phyloP scores from a whole-genome alignment of 2,797 vertebrate genomes.

The Orestias chungarensis region DNA sequence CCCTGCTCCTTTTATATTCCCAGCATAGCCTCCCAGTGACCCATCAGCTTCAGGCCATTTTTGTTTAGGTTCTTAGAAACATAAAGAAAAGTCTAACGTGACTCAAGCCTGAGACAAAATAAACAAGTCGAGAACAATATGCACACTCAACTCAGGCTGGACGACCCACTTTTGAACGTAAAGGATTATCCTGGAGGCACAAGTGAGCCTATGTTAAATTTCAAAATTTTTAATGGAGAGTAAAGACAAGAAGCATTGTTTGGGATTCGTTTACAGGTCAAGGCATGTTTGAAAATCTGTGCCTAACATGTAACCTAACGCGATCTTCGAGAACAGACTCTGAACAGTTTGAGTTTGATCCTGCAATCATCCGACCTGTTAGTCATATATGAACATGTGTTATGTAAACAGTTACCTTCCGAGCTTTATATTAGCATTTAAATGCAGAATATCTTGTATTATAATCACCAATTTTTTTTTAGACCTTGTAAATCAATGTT shows the following conservation, averaged over 20 bases:
- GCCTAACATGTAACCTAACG: constrained; percentile 30
- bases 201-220: not conserved
- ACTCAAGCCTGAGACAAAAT: constrained; percentile 40
- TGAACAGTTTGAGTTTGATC: constrained; percentile 14
- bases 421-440: not conserved
- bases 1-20: too few species aligned
- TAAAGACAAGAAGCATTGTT: not conserved
- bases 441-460: not conserved
- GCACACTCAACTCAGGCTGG: constrained; percentile 8
- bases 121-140: constrained; percentile 42
- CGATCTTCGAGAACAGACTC: constrained; percentile 1
- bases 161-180: constrained; percentile 50
- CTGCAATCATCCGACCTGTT: not conserved
- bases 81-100: constrained; percentile 39
- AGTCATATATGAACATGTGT: not conserved
- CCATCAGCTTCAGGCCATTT: constrained; percentile 13
- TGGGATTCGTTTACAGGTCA: constrained; percentile 19
- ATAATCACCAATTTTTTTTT: not conserved
- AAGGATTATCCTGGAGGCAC: constrained; percentile 15
- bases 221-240: constrained; percentile 16
- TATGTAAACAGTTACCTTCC: not conserved
- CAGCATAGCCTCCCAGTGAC: constrained; percentile 32
- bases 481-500: not conserved
- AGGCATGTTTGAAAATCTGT: constrained; percentile 18
- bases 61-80: constrained; percentile 49